Evolutionary conservation across 2,797 vertebrate species (phyloP).

Genomic region (Brachyrhaphis roseni): DNA sequence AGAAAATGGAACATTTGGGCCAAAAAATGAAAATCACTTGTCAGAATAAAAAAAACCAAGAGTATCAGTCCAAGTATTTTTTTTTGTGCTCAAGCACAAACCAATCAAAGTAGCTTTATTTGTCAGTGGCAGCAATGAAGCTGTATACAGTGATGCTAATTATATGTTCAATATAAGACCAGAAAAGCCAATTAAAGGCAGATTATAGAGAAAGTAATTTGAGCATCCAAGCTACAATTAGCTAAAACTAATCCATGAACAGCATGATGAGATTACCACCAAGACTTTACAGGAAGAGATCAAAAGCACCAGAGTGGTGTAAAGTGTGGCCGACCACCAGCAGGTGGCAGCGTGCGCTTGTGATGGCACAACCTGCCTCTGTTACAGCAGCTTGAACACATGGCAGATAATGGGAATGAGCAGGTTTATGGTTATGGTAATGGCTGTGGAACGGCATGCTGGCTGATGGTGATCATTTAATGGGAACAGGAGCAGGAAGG

Average conservation of each 20-base stretch:
- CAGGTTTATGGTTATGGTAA: conserved; percentile 43
- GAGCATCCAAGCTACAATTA: conserved; percentile 52
- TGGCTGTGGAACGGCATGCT: conserved; percentile 29
- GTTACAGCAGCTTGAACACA: conserved; percentile 11
- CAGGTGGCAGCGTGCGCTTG: conserved; percentile 52
- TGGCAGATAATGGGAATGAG: conserved; percentile 8
- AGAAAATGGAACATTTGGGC: not conserved
- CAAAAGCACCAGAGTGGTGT: conserved; percentile 12
- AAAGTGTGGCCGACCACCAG: conserved; percentile 30
- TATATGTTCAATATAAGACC: conserved; percentile 63
- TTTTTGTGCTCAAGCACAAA: conserved; percentile 47
- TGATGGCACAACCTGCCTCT: not conserved
- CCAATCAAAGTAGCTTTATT: conserved; percentile 62
- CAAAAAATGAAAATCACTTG: not conserved
- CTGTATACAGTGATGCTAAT: conserved; percentile 65
- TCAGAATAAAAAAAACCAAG: not conserved
- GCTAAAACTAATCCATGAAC: conserved; percentile 49
- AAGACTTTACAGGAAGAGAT: conserved; percentile 40
- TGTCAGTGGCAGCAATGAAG: conserved; percentile 58
- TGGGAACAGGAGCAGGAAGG: not conserved
- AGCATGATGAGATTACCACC: conserved; percentile 41
- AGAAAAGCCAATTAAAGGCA: conserved; percentile 66
- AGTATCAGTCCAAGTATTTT: conserved; percentile 9
- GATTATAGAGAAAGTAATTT: conserved; percentile 65
- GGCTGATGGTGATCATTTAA: conserved; percentile 22